Conservation (phyloP, 2,888 invertebrate species). For the Pristionchus maxplancki region DNA sequence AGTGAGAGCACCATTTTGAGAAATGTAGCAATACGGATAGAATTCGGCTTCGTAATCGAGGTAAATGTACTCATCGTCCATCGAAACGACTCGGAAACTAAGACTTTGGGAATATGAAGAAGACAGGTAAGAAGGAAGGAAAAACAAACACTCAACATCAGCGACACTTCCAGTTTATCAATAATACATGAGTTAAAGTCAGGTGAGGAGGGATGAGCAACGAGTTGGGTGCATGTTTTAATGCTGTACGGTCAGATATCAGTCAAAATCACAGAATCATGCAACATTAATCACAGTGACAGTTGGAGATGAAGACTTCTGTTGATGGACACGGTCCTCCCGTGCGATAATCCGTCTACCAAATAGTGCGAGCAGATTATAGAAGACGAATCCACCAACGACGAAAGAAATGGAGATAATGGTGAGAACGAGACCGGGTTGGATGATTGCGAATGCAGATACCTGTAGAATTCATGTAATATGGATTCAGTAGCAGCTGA, state of each 20-base stretch:
- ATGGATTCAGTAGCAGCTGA: background rate
- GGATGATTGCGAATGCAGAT: constrained; percentile 55
- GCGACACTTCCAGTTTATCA: background rate
- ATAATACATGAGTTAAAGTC: background rate
- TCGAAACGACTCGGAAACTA: background rate
- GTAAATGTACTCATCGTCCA: background rate
- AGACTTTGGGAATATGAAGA: background rate
- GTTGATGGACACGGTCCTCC: background rate
- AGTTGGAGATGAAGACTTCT: background rate
- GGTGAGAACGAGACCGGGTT: constrained; percentile 51
- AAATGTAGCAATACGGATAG: background rate
- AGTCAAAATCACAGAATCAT: too few species aligned
- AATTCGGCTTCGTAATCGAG: background rate
- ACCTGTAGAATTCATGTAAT: constrained; percentile 48
- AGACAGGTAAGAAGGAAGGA: background rate
- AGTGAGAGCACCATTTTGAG: background rate
- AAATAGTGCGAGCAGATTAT: background rate
- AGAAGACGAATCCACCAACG: background rate
- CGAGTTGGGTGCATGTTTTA: too few species aligned
- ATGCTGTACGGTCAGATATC: too few species aligned
- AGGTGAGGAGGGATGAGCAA: too few species aligned
- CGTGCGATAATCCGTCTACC: background rate
- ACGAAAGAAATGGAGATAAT: background rate
- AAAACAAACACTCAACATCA: background rate
- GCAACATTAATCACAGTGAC: background rate